Evolutionary conservation across 2,888 invertebrate species (phyloP), one percentile per base, ranked within the genome.

Genomic region (Digitonthophagus gazella): DNA sequence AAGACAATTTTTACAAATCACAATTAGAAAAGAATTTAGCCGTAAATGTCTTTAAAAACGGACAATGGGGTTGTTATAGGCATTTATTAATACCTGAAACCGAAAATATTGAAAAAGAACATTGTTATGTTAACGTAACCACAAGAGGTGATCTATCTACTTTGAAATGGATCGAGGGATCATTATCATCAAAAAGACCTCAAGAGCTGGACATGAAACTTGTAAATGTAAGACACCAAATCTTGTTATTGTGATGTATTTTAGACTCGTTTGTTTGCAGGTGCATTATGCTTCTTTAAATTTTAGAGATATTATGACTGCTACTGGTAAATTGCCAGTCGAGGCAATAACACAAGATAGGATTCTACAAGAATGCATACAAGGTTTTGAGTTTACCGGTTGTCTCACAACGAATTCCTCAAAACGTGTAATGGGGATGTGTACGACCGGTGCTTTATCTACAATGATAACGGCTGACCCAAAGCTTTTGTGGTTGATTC

Each of bases 231-330:
- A n/a, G n/a, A n/a, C n/a, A n/a, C n/a, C n/a, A n/a, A n/a, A n/a
- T n/a, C n/a, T n/a, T n/a, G n/a, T n/a, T n/a, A n/a, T n/a, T n/a
- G n/a, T n/a, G n/a, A n/a, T n/a, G n/a, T n/a, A n/a, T n/a, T n/a
- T n/a, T n/a, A n/a, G n/a, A n/a, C n/a, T n/a, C n/a, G n/a, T n/a
- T n/a, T n/a, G n/a, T n/a, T n/a, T n/a, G n/a, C n/a, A n/a, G n/a
- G 87, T 93, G 0, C 87, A 91, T 76, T 95, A 92, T 78, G 84
- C 94, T 0, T 88, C 96, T 0, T 81, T 98, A 11, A 98, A 98
- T 84, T 98, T 97, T 89, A 90, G 95, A 77, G 98, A 98, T 81
- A 86, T 98, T 0, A 97, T 98, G 98, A 85, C 95, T 0, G 95
- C 97, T 0, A 94, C 94, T 0, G 97, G 96, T 1, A 95, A 95